These are phyloP conservation scores for Danio albolineatus DNA, from an alignment of 2,797 vertebrate species.

Conservation along the genomic window DNA sequence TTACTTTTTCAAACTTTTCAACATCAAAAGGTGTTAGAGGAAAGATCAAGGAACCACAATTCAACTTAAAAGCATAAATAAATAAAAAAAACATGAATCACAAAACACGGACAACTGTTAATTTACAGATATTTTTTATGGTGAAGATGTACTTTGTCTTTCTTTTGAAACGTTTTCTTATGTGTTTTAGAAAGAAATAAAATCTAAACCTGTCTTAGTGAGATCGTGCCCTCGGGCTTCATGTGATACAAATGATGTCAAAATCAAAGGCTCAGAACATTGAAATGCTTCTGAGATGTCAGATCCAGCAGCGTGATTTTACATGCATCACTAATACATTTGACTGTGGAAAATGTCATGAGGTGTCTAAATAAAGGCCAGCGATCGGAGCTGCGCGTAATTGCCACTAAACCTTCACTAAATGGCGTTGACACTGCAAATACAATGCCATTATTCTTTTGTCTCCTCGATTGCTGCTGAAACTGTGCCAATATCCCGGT, in stretches of 20 bases:
- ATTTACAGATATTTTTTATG: too few relatives aligned
- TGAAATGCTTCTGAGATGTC: conserved; percentile 24
- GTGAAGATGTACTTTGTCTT: too few relatives aligned
- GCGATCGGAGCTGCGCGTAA: conserved; percentile 34
- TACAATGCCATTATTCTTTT: conserved; percentile 46
- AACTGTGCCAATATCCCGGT: conserved; percentile 37
- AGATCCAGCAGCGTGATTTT: background rate
- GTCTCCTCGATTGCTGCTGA: conserved; percentile 51
- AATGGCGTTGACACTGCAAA: conserved; percentile 43
- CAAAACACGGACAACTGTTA: too few relatives aligned
- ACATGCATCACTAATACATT: conserved; percentile 24
- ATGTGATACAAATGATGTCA: background rate
- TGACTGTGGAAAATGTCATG: conserved; percentile 29
- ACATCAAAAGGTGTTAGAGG: too few relatives aligned
- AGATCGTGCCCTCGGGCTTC: background rate
- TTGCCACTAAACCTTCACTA: conserved; percentile 47
- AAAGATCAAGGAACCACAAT: too few relatives aligned
- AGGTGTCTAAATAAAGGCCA: conserved; percentile 41
- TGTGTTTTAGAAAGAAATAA: background rate
- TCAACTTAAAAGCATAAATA: too few relatives aligned
- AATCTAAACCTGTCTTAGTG: background rate
- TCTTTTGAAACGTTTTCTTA: background rate
- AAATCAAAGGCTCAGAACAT: background rate
- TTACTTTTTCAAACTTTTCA: too few relatives aligned
- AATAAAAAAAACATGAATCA: too few relatives aligned